Evolutionary conservation across 2,113 vertebrate species (phyloP).

Genomic region (Rhabdomys dilectus): DNA sequence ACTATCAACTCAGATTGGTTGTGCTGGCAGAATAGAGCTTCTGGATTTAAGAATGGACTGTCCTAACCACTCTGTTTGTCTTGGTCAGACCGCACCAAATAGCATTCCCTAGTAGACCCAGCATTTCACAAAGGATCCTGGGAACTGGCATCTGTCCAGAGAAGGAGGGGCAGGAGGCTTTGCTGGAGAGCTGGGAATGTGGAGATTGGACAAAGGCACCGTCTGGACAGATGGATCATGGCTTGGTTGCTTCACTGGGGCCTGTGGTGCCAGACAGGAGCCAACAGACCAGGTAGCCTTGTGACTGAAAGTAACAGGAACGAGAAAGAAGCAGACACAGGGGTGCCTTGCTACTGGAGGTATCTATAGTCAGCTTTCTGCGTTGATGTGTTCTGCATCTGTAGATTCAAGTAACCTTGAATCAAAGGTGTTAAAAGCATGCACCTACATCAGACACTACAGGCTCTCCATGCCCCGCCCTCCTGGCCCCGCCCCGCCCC

Average conservation of each 20-base stretch:
- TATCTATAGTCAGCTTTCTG: not conserved
- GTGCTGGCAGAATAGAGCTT: too few species aligned
- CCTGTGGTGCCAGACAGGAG: not conserved
- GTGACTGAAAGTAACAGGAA: too few species aligned
- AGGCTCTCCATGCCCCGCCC: fast-evolving
- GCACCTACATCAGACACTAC: too few species aligned
- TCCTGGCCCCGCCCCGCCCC: fast-evolving
- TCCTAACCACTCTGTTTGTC: not conserved
- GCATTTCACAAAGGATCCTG: not conserved
- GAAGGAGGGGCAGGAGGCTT: not conserved
- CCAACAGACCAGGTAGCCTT: not conserved
- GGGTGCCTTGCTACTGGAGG: not conserved
- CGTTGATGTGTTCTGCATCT: not conserved
- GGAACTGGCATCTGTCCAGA: not conserved
- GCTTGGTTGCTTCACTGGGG: not conserved
- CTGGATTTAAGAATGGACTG: not conserved
- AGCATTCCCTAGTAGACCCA: not conserved
- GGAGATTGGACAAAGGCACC: not conserved
- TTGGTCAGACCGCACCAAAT: not conserved
- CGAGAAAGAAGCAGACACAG: not conserved
- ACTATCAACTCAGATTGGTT: not conserved
- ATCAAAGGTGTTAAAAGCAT: not conserved
- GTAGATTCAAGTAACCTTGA: not conserved
- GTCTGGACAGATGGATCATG: not conserved
- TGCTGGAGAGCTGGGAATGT: not conserved